phyloP scores from a whole-genome alignment of 2,113 vertebrate genomes.

The Nematolebias whitei region DNA sequence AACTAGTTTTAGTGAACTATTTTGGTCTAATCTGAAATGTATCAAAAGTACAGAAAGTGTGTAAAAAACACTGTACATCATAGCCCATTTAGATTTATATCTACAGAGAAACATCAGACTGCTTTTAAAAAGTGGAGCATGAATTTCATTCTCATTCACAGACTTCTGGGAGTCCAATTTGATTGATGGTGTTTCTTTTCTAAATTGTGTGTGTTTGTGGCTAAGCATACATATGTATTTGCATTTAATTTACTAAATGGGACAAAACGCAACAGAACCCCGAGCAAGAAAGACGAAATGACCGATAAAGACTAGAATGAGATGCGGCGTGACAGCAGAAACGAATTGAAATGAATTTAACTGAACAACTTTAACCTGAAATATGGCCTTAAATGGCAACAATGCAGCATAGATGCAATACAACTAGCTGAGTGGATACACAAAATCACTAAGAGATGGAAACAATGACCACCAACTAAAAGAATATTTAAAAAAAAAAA shows the following conservation, averaged over 20 bases:
- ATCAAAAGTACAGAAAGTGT: slow-evolving; percentile 1
- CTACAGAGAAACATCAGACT: background rate
- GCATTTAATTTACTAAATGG: background rate
- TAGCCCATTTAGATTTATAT: background rate
- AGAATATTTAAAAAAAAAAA: no score
- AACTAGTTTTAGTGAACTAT: slow-evolving; percentile 22
- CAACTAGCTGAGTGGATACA: no score
- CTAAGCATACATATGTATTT: background rate
- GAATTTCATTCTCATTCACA: background rate
- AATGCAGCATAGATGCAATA: no score
- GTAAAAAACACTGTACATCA: background rate
- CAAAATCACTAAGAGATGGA: no score
- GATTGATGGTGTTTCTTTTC: slow-evolving; percentile 2
- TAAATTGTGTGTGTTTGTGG: background rate
- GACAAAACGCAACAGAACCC: background rate
- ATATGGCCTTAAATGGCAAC: no score
- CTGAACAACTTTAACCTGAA: no score
- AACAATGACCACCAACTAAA: no score
- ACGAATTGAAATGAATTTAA: no score
- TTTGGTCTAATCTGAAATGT: slow-evolving; percentile 16
- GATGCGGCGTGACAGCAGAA: no score
- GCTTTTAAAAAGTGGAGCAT: background rate
- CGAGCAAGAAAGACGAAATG: background rate
- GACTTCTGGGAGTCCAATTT: background rate
- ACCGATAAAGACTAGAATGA: background rate